phyloP scores from a whole-genome alignment of 2,888 invertebrate genomes.

The Gymnoscelis rufifasciata region DNA sequence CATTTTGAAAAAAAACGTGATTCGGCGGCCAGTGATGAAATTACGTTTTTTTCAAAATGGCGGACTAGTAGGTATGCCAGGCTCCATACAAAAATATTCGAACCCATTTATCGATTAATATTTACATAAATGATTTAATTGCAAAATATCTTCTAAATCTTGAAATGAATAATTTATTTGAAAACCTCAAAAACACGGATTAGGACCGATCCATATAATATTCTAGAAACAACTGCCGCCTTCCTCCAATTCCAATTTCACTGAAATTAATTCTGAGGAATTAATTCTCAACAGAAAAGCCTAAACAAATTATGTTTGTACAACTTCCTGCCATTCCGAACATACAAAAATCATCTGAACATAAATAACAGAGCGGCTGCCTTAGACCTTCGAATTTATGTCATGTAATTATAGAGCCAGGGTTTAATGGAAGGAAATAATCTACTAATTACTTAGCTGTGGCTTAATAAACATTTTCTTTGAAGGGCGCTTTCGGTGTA shows the following conservation, averaged over 20 bases:
- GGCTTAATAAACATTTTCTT: neutral
- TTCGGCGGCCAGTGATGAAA: no score
- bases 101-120: no score
- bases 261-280: neutral
- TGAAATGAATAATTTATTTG: neutral
- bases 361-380: neutral
- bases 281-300: neutral
- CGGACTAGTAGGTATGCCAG: no score
- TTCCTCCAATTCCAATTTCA: neutral
- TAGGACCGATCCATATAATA: neutral
- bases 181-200: neutral
- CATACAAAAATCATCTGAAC: slow-evolving; percentile 8
- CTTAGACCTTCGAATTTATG: neutral
- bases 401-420: slow-evolving; percentile 2
- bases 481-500: no score
- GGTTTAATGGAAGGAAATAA: neutral
- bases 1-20: no score
- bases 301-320: slow-evolving; percentile 1
- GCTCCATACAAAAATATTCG: no score
- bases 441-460: neutral
- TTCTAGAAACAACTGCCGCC: neutral
- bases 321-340: neutral
- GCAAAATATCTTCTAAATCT: no score
- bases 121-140: no score
- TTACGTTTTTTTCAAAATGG: no score